Evolutionary conservation across 2,797 vertebrate genomes (phyloP).

Genomic region (Gymnocypris eckloni): DNA sequence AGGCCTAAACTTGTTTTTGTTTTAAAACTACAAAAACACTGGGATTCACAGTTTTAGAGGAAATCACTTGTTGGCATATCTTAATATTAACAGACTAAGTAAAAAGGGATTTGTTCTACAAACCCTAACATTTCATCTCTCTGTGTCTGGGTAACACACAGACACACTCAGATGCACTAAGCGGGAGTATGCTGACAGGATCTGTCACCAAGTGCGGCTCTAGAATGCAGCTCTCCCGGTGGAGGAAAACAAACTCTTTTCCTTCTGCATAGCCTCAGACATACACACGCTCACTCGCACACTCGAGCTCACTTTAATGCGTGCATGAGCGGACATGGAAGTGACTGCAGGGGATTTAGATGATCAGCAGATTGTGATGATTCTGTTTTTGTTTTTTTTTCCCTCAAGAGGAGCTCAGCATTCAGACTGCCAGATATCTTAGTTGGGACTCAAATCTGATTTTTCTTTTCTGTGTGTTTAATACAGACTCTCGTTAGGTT

Average conservation of each 20-base stretch:
- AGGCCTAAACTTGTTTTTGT: too few relatives aligned
- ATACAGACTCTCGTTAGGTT: background rate
- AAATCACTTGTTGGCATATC: conserved; percentile 3
- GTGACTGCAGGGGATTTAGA: conserved; percentile 25
- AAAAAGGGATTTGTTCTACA: conserved; percentile 33
- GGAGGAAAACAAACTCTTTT: conserved; percentile 75
- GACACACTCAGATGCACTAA: conserved; percentile 27
- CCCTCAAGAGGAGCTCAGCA: conserved; percentile 1
- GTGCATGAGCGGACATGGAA: conserved; percentile 28
- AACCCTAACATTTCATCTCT: conserved; percentile 24
- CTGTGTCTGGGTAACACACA: conserved; percentile 11
- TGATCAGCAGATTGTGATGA: conserved; percentile 18
- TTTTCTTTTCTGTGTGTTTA: background rate
- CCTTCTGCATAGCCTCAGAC: conserved; percentile 50
- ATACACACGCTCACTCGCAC: conserved; percentile 11
- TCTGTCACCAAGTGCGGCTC: conserved; percentile 73
- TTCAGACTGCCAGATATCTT: conserved; percentile 10
- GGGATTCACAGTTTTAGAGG: background rate
- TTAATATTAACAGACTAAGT: conserved; percentile 11
- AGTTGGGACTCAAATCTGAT: conserved; percentile 6
- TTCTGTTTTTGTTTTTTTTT: conserved; percentile 8
- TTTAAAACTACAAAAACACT: background rate
- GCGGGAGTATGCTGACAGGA: conserved; percentile 68
- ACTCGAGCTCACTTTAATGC: background rate
- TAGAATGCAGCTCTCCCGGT: conserved; percentile 70